Conservation (phyloP, 2,797 vertebrate genomes). For the Thunnus albacares region DNA sequence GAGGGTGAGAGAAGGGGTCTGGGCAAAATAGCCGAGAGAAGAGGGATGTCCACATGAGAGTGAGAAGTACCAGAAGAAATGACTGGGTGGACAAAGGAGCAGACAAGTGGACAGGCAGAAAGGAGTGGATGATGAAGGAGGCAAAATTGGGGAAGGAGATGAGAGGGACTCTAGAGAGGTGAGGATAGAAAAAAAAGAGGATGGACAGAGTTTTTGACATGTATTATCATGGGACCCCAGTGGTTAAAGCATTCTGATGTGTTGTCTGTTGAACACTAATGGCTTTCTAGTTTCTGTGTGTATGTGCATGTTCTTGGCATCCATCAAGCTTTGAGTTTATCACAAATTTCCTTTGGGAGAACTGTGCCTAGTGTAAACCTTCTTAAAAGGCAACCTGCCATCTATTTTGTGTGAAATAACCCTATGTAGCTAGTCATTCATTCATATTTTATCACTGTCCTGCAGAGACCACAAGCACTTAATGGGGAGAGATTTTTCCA, state of each 20-base stretch:
- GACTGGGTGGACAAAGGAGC: slow-evolving; percentile 27
- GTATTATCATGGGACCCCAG: slow-evolving; percentile 55
- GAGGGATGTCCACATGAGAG: not conserved
- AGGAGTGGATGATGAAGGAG: slow-evolving; percentile 41
- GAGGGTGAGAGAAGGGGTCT: not conserved
- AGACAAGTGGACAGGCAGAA: slow-evolving; percentile 22
- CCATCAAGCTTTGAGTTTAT: slow-evolving; percentile 61
- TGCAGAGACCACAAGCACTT: slow-evolving; percentile 47
- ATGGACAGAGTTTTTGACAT: slow-evolving; percentile 48
- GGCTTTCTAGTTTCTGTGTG: slow-evolving; percentile 52
- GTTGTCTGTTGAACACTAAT: slow-evolving; percentile 70
- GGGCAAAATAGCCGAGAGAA: slow-evolving; percentile 5
- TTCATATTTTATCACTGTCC: slow-evolving; percentile 65
- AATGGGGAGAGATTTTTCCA: slow-evolving; percentile 36
- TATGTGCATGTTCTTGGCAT: slow-evolving; percentile 42
- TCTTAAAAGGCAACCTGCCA: slow-evolving; percentile 48
- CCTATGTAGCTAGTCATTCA: slow-evolving; percentile 50
- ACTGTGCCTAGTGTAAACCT: slow-evolving; percentile 41
- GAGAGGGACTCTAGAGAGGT: slow-evolving; percentile 28
- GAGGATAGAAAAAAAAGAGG: slow-evolving; percentile 29
- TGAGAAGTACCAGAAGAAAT: slow-evolving; percentile 34
- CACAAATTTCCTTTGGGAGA: slow-evolving; percentile 59
- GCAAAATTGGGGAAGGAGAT: slow-evolving; percentile 24
- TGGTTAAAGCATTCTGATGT: slow-evolving; percentile 55
- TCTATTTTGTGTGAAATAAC: slow-evolving; percentile 52